Conservation (phyloP, 2,888 invertebrate species). For the Linnaemya tessellans region DNA sequence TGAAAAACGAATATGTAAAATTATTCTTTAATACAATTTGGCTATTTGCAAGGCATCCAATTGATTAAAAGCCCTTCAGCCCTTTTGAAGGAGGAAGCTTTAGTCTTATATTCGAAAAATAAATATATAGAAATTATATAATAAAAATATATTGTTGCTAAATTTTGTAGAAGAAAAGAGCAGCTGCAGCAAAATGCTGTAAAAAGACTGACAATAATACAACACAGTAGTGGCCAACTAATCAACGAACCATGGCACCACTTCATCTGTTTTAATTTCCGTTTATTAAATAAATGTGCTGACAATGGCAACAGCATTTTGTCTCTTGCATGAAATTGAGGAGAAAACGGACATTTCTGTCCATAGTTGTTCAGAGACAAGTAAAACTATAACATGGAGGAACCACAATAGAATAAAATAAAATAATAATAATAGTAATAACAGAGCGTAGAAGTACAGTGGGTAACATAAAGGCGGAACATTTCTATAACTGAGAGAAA, state of each 20-base stretch:
- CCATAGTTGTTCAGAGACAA: not conserved
- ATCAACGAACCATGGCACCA: constrained; percentile 69
- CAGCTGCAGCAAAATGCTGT: constrained; percentile 30
- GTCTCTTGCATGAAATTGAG: constrained; percentile 9
- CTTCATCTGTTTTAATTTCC: constrained; percentile 67
- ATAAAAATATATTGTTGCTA: constrained; percentile 17
- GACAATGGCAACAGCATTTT: constrained; percentile 30
- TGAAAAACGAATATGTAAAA: constrained; percentile 9
- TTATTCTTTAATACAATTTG: constrained; percentile 17
- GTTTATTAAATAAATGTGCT: constrained; percentile 60
- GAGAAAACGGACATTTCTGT: not conserved
- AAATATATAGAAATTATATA: not conserved
- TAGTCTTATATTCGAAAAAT: not conserved
- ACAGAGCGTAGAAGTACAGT: too few species aligned
- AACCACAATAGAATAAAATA: not conserved
- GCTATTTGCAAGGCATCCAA: constrained; percentile 47
- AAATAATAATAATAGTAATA: not conserved
- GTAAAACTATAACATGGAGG: not conserved
- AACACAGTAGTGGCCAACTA: constrained; percentile 58
- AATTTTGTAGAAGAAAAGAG: constrained; percentile 2
- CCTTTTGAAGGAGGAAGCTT: not conserved
- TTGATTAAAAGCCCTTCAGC: constrained; percentile 35
- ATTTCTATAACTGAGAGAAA: too few species aligned
- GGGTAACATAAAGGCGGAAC: too few species aligned
- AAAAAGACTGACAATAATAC: constrained; percentile 34